Percentiles rank a stretch among this genome's conserved stretches.
These are phyloP conservation scores for Ryuthela nishihirai DNA, from an alignment of 2,888 invertebrate genomes.

Conservation along the genomic window DNA sequence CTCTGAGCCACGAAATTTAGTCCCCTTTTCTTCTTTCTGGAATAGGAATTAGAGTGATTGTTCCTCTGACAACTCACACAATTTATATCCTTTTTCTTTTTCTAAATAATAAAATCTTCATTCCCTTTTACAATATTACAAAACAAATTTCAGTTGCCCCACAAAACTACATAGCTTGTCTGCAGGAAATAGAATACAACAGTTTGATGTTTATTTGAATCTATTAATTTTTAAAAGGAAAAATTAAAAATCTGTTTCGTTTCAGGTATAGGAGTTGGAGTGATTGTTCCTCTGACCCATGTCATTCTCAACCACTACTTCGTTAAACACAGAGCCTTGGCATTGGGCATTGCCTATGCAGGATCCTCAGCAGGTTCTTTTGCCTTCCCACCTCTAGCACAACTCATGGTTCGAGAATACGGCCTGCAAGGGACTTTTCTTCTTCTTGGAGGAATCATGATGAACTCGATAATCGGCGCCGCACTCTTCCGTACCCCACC, in stretches of 20 bases:
- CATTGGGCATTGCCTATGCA: slow-evolving; percentile 38
- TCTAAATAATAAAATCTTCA: too few relatives aligned
- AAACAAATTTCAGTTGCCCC: too few relatives aligned
- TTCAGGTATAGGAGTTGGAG: slow-evolving; percentile 38
- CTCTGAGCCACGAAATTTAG: too few relatives aligned
- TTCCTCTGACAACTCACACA: too few relatives aligned
- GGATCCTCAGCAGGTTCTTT: slow-evolving; percentile 39
- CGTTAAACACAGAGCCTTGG: slow-evolving; percentile 29
- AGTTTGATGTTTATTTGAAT: too few relatives aligned
- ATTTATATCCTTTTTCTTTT: too few relatives aligned
- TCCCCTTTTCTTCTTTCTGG: too few relatives aligned
- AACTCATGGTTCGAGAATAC: slow-evolving; percentile 22
- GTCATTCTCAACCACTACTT: slow-evolving; percentile 38
- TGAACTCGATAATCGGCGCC: slow-evolving; percentile 23
- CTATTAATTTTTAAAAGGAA: not conserved
- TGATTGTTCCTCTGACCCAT: slow-evolving; percentile 33
- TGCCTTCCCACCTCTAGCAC: slow-evolving; percentile 34
- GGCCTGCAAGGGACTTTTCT: slow-evolving; percentile 37
- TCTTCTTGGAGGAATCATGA: slow-evolving; percentile 35
- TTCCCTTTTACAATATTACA: too few relatives aligned
- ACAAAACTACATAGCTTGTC: too few relatives aligned
- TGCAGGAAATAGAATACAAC: too few relatives aligned
- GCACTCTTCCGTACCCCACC: slow-evolving; percentile 1
- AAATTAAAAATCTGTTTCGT: not conserved
- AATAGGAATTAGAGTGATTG: too few relatives aligned